A percentile compares a stretch with the other conserved stretches of the same genome.
These are phyloP conservation scores for Myxocyprinus asiaticus DNA, from an alignment of 2,113 vertebrate species.

Conservation along the genomic window DNA sequence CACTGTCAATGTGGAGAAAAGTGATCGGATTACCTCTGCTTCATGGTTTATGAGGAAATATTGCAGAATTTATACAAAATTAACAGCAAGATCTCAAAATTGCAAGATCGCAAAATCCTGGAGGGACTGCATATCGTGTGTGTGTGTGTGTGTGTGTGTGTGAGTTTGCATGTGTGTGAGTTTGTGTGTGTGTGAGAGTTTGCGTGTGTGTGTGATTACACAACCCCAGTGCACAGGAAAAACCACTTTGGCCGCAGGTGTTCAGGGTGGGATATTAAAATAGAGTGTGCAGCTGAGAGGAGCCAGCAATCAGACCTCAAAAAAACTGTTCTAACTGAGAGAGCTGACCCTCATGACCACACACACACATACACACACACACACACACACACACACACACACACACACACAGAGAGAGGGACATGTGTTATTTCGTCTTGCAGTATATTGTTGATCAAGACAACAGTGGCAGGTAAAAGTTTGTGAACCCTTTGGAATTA, in stretches of 20 bases:
- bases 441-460: no score
- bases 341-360: slow-evolving; percentile 46
- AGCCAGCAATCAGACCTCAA: slow-evolving; percentile 54
- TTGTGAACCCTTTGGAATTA: no score
- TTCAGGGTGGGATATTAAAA: slow-evolving; percentile 70
- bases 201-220: slow-evolving; percentile 56
- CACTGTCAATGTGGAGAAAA: no score
- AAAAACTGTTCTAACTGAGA: slow-evolving; percentile 39
- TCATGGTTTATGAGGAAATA: no score
- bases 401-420: neutral
- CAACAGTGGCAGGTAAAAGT: no score
- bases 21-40: no score
- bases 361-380: neutral
- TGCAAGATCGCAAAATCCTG: no score
- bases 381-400: slow-evolving; percentile 48
- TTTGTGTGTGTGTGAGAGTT: no score
- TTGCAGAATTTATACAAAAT: no score
- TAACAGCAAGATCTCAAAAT: no score
- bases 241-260: slow-evolving; percentile 67
- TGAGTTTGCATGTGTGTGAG: neutral
- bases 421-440: neutral
- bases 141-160: no score
- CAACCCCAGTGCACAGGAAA: slow-evolving; percentile 58
- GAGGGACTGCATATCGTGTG: no score
- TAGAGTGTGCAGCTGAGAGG: slow-evolving; percentile 66